A percentile compares a stretch with the other conserved stretches of the same genome.
These are phyloP conservation scores for Megalops atlanticus DNA, from an alignment of 2,113 vertebrate species.

Conservation along the genomic window DNA sequence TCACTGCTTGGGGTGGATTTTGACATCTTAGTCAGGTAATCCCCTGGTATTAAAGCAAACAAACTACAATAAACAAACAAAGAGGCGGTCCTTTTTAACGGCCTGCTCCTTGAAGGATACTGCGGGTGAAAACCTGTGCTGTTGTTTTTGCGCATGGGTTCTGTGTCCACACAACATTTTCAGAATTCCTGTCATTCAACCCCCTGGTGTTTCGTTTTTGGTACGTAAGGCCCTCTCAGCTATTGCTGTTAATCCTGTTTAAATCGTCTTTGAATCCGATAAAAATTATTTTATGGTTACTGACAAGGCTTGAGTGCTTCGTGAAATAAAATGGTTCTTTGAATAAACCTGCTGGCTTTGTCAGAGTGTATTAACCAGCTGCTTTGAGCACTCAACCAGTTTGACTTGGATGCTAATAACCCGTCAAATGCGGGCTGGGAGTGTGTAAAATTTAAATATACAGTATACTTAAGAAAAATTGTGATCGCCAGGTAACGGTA, in stretches of 20 bases:
- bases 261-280: constrained; percentile 63
- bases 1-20: background rate
- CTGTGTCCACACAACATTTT: background rate
- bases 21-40: background rate
- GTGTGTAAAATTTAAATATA: background rate
- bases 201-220: background rate
- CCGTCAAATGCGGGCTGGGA: background rate
- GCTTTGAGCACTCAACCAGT: background rate
- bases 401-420: background rate
- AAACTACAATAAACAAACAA: background rate
- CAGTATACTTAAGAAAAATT: no score
- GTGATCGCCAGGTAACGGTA: background rate
- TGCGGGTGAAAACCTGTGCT: background rate
- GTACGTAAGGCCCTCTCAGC: constrained; percentile 52
- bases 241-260: constrained; percentile 67
- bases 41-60: background rate
- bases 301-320: background rate
- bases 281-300: constrained; percentile 56
- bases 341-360: constrained; percentile 35
- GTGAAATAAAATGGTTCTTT: constrained; percentile 37
- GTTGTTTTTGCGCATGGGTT: background rate
- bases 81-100: background rate
- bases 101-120: background rate
- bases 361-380: background rate
- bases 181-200: background rate